Conservation (phyloP, 2,797 vertebrate species). For the Tapera naevia region DNA sequence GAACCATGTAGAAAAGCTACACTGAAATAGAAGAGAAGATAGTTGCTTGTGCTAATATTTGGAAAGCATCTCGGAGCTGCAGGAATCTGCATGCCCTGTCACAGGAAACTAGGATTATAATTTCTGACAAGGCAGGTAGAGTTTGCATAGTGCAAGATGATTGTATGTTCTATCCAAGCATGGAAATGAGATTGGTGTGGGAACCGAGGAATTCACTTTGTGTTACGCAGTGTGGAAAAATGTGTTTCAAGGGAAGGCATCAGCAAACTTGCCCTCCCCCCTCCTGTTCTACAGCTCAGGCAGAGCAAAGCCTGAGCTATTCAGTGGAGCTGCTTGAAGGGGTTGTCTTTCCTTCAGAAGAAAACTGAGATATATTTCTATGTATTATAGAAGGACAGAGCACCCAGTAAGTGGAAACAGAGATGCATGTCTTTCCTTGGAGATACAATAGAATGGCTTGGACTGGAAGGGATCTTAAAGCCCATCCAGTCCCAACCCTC, state of each 20-base stretch:
- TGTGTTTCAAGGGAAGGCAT: neutral
- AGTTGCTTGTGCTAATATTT: neutral
- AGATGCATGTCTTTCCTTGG: neutral
- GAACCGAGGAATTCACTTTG: rapidly evolving
- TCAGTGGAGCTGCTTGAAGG: neutral
- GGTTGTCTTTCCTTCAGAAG: neutral
- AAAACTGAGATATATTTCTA: neutral
- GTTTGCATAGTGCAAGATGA: neutral
- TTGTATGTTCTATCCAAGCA: neutral
- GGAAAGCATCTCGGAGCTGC: neutral
- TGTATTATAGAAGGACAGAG: neutral
- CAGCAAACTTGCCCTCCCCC: neutral
- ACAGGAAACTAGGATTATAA: neutral
- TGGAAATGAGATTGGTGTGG: neutral
- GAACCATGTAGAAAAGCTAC: neutral
- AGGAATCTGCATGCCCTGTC: neutral
- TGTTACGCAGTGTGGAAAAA: neutral
- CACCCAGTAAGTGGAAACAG: neutral
- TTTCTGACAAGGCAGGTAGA: neutral
- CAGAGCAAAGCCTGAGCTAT: neutral
- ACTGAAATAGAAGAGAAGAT: neutral
- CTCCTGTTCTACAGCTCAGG: neutral
- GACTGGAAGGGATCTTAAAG: too few relatives aligned
- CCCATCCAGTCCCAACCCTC: too few relatives aligned
- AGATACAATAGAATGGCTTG: too few relatives aligned